Evolutionary conservation across 2,797 vertebrate species (phyloP).

Genomic region (Silurus lanzhouensis): DNA sequence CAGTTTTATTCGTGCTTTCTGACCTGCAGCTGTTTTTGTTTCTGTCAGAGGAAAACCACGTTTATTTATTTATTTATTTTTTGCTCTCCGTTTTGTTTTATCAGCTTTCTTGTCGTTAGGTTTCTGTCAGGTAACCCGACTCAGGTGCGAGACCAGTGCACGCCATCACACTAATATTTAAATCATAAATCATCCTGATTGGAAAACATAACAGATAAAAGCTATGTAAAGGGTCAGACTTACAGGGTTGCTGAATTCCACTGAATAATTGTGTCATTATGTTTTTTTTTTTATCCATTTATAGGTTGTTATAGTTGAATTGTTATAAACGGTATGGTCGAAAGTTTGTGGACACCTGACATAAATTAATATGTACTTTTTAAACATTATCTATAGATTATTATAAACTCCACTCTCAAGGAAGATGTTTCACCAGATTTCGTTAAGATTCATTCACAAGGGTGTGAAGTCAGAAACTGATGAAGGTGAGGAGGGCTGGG

Average conservation of each 20-base stretch:
- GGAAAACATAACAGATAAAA: background rate
- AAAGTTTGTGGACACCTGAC: no score
- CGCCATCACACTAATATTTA: background rate
- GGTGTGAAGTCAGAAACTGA: no score
- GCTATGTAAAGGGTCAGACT: background rate
- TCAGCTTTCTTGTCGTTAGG: background rate
- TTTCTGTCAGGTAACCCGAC: background rate
- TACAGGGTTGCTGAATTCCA: no score
- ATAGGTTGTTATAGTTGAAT: background rate
- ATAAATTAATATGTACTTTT: no score
- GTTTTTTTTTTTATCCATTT: background rate
- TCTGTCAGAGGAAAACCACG: background rate
- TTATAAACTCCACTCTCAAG: no score
- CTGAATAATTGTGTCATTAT: background rate
- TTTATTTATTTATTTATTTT: no score
- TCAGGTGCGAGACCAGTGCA: background rate
- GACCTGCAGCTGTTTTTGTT: background rate
- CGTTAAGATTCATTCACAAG: no score
- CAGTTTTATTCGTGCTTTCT: background rate
- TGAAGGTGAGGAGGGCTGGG: no score
- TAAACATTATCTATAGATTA: no score
- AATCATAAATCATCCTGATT: background rate
- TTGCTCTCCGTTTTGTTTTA: background rate
- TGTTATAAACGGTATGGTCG: no score
- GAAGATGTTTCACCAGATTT: no score